phyloP scores from a whole-genome alignment of 2,888 invertebrate genomes.

The Agriopis leucophaearia region DNA sequence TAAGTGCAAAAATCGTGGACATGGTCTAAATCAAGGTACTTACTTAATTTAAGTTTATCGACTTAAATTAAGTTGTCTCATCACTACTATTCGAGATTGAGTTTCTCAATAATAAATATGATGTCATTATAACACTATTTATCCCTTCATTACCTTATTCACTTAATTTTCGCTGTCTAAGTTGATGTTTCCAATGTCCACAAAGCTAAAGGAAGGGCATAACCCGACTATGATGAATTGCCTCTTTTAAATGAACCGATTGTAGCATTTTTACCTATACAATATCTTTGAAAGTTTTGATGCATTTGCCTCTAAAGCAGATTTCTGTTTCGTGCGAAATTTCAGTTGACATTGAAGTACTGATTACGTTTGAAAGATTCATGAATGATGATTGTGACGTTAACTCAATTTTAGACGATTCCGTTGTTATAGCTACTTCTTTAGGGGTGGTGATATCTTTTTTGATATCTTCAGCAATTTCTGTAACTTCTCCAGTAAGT shows the following conservation, averaged over 20 bases:
- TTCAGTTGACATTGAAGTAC: slow-evolving; percentile 93
- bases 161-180: background rate
- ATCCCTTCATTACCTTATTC: no score
- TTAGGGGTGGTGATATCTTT: slow-evolving; percentile 35
- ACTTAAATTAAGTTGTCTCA: background rate
- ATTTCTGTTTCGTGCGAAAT: slow-evolving; percentile 95
- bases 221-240: background rate
- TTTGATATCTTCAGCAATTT: slow-evolving; percentile 44
- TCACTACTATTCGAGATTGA: slow-evolving; percentile 1
- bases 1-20: background rate
- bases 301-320: slow-evolving; percentile 94
- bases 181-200: background rate
- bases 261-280: slow-evolving; percentile 61
- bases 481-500: slow-evolving; percentile 44
- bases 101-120: background rate
- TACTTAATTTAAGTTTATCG: background rate
- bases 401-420: slow-evolving; percentile 59
- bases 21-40: background rate
- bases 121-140: no score
- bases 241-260: background rate
- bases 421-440: slow-evolving; percentile 49
- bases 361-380: slow-evolving; percentile 85
- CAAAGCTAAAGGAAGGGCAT: background rate
- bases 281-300: slow-evolving; percentile 87
- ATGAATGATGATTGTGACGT: slow-evolving; percentile 76